These are phyloP conservation scores for Mastigias papua DNA, from an alignment of 30 jellyfish, hydroid and myxozoan species.

Conservation along the genomic window DNA sequence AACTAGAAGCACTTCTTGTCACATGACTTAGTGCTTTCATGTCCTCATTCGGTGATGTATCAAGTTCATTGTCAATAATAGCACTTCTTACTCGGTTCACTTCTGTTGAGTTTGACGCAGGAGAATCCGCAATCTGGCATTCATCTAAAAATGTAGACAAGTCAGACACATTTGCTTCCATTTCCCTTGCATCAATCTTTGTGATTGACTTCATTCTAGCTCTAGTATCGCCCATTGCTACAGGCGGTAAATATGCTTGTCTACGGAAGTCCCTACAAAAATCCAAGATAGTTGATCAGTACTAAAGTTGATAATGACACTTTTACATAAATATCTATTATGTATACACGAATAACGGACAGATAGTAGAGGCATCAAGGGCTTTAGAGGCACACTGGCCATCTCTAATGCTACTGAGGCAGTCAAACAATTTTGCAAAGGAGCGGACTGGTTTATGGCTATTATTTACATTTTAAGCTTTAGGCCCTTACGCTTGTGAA, in stretches of 20 bases:
- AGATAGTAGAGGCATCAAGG: too few relatives aligned
- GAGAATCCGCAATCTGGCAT: neutral
- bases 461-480: too few relatives aligned
- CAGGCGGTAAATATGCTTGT: constrained; percentile 50
- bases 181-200: neutral
- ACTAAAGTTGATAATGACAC: too few relatives aligned
- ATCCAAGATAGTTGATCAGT: too few relatives aligned
- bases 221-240: neutral
- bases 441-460: too few relatives aligned
- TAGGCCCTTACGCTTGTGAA: too few relatives aligned
- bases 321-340: too few relatives aligned
- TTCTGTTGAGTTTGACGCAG: neutral
- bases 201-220: constrained; percentile 14
- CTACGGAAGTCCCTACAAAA: constrained; percentile 24
- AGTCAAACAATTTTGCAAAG: too few relatives aligned
- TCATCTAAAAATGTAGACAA: neutral
- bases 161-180: neutral
- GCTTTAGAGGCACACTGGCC: too few relatives aligned
- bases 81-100: neutral
- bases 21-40: neutral
- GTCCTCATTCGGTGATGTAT: neutral
- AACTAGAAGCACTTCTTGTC: neutral
- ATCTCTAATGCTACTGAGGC: too few relatives aligned
- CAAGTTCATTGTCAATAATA: neutral
- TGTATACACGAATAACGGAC: too few relatives aligned